phyloP scores from a whole-genome alignment of 2,888 invertebrate genomes.

The Tetranychus piercei region DNA sequence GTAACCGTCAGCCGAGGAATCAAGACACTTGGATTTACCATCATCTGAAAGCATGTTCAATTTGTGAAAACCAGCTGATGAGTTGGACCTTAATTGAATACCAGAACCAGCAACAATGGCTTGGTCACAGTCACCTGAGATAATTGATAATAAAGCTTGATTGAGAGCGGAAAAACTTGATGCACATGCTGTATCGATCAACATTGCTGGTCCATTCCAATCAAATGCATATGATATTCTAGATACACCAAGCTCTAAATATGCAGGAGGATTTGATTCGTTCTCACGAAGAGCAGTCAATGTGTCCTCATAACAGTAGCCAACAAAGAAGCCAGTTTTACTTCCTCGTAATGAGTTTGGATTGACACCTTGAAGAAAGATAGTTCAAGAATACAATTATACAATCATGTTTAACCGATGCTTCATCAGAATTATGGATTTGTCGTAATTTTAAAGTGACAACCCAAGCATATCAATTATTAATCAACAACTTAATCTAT shows the following conservation, averaged over 20 bases:
- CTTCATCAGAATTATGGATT: too few species aligned
- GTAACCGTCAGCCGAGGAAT: conserved; percentile 49
- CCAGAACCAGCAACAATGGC: conserved; percentile 39
- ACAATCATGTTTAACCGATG: too few species aligned
- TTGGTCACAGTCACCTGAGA: conserved; percentile 45
- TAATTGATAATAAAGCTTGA: conserved; percentile 35
- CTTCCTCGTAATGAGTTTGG: conserved; percentile 64
- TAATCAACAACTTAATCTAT: background rate
- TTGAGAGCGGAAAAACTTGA: conserved; percentile 28
- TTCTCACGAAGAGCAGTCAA: conserved; percentile 45
- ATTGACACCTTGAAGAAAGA: conserved; percentile 41
- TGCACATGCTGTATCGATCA: conserved; percentile 23
- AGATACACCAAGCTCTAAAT: conserved; percentile 41
- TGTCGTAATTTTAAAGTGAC: too few species aligned
- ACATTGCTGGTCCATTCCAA: conserved; percentile 44
- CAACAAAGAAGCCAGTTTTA: conserved; percentile 83
- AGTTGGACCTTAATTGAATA: conserved; percentile 36
- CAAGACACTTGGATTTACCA: conserved; percentile 34
- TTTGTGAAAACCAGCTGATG: conserved; percentile 37
- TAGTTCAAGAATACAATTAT: background rate
- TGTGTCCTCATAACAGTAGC: conserved; percentile 32
- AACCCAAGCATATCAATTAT: too few species aligned
- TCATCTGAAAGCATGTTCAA: conserved; percentile 38
- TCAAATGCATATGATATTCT: conserved; percentile 82
- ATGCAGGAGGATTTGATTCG: conserved; percentile 42